phyloP scores from a whole-genome alignment of 2,113 vertebrate species.

The Rhadina sibilatrix region DNA sequence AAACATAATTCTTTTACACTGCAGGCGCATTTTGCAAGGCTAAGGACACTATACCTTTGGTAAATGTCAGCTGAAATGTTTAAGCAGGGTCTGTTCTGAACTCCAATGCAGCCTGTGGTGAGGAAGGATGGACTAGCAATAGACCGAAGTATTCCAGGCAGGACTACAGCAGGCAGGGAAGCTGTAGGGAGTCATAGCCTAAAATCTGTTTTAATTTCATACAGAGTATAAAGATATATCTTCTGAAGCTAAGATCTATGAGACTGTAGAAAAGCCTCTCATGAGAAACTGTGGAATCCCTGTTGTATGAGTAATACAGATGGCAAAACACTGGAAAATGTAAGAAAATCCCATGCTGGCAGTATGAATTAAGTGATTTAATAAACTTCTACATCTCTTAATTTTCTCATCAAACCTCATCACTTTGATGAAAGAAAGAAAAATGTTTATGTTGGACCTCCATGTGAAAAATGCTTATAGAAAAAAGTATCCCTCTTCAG shows the following conservation, averaged over 20 bases:
- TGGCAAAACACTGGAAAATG: slow-evolving; percentile 6
- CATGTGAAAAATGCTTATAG: slow-evolving; percentile 36
- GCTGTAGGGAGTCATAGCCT: not conserved
- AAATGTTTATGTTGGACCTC: slow-evolving; percentile 22
- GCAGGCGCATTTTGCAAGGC: not conserved
- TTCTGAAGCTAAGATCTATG: not conserved
- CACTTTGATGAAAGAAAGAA: slow-evolving; percentile 18
- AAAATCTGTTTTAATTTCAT: not conserved
- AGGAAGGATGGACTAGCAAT: not conserved
- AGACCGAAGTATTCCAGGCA: not conserved
- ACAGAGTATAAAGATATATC: not conserved
- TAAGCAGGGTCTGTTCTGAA: not conserved
- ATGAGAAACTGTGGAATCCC: not conserved
- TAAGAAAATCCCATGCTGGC: slow-evolving; percentile 3
- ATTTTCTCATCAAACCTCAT: slow-evolving; percentile 12
- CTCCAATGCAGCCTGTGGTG: not conserved
- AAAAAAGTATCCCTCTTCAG: slow-evolving; percentile 15
- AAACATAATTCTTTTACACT: not conserved
- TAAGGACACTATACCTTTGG: not conserved
- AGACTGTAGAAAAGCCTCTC: slow-evolving; percentile 1
- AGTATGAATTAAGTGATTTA: slow-evolving; percentile 6
- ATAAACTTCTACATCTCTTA: slow-evolving; percentile 17
- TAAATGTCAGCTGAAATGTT: not conserved
- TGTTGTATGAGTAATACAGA: not conserved
- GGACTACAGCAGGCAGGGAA: not conserved